Conservation (phyloP, 92 coral and sea anemone species). For the Parazoanthus darwini region DNA sequence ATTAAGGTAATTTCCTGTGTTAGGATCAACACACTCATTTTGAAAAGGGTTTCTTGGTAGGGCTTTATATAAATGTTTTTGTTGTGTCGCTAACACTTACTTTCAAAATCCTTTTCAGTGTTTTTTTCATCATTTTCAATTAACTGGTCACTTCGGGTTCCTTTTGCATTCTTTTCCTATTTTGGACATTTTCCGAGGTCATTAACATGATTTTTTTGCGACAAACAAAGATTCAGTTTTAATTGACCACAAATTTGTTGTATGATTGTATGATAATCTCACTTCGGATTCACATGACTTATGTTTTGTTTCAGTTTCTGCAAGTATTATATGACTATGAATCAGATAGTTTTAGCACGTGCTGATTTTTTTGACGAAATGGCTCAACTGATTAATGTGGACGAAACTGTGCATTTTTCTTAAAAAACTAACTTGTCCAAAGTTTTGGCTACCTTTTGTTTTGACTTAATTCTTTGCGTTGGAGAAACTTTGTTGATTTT, state of each 20-base stretch:
- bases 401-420: neutral
- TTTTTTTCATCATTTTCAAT: neutral
- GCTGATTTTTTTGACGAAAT: neutral
- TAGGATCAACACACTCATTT: neutral
- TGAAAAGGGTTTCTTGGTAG: neutral
- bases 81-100: constrained; percentile 11
- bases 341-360: neutral
- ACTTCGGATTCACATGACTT: neutral
- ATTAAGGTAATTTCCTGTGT: constrained; percentile 34
- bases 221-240: neutral
- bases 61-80: neutral
- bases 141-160: neutral
- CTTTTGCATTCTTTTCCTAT: neutral
- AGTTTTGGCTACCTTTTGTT: neutral
- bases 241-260: constrained; percentile 1
- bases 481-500: neutral
- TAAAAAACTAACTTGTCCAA: neutral
- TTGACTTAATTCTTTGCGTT: neutral
- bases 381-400: neutral
- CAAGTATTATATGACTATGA: neutral
- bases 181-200: constrained; percentile 7
- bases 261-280: neutral
- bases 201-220: neutral
- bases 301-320: neutral
- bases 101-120: neutral